A percentile compares a stretch with the other conserved stretches of the same genome.
Conservation (phyloP, 1,140 invertebrate species). For the Drosophila dunni region DNA sequence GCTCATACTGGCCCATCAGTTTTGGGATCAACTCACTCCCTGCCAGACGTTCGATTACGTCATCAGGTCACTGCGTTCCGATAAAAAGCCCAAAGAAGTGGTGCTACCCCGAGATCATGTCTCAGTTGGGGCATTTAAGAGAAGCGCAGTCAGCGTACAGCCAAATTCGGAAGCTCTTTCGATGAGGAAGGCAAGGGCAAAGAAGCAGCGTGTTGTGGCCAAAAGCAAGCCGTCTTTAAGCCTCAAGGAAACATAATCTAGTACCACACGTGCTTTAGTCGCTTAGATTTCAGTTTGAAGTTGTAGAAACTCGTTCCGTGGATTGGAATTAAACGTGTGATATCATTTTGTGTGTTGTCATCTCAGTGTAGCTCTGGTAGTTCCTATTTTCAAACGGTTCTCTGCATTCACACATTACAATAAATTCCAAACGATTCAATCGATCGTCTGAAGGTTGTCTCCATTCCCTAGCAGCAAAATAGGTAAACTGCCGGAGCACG, state of each 20-base stretch:
- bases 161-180: no score
- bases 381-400: neutral
- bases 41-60: neutral
- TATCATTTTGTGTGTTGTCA: no score
- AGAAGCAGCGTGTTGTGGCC: neutral
- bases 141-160: no score
- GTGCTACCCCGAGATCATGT: neutral
- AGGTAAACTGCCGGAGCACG: constrained; percentile 45
- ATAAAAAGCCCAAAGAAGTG: neutral
- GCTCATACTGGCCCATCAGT: neutral
- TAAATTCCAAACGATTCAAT: constrained; percentile 55
- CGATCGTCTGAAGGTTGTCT: constrained; percentile 55
- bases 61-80: neutral
- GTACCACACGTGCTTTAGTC: neutral
- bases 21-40: constrained; percentile 2
- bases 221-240: neutral
- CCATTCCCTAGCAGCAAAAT: constrained; percentile 37
- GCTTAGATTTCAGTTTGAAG: neutral
- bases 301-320: no score
- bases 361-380: no score
- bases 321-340: no score
- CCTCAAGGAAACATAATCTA: neutral
- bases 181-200: neutral
- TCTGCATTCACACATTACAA: constrained; percentile 33
- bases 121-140: neutral